phyloP scores from a whole-genome alignment of 2,888 invertebrate species.

The Ennomos fuscantarius region DNA sequence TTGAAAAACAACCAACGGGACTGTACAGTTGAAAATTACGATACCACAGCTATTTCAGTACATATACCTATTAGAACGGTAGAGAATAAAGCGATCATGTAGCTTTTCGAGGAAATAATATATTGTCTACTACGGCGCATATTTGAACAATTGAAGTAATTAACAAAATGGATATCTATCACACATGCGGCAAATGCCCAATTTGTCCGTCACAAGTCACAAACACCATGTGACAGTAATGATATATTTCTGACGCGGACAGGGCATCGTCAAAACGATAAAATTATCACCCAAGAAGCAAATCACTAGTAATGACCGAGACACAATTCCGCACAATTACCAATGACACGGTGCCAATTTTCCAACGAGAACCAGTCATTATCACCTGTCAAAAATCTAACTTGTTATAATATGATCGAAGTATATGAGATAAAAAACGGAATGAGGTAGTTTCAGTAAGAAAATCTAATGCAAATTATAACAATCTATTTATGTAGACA shows the following conservation, averaged over 20 bases:
- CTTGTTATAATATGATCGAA: too few relatives aligned
- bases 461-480: background rate
- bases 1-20: conserved; percentile 26
- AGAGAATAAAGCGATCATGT: too few relatives aligned
- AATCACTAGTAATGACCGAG: conserved; percentile 54
- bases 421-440: too few relatives aligned
- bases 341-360: conserved; percentile 21
- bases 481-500: background rate
- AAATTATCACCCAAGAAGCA: conserved; percentile 58
- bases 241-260: conserved; percentile 1
- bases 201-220: conserved; percentile 17
- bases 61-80: too few relatives aligned
- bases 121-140: too few relatives aligned
- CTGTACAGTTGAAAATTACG: background rate
- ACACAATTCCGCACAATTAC: conserved; percentile 29
- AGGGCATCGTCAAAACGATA: conserved; percentile 34
- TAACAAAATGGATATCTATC: background rate
- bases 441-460: background rate
- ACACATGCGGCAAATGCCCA: background rate
- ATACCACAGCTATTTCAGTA: too few relatives aligned
- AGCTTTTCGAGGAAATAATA: too few relatives aligned
- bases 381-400: conserved; percentile 1
- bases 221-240: conserved; percentile 16
- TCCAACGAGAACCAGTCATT: conserved; percentile 11
- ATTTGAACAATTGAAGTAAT: background rate